phyloP scores from a whole-genome alignment of 2,113 vertebrate genomes.

The Megaptera novaeangliae region DNA sequence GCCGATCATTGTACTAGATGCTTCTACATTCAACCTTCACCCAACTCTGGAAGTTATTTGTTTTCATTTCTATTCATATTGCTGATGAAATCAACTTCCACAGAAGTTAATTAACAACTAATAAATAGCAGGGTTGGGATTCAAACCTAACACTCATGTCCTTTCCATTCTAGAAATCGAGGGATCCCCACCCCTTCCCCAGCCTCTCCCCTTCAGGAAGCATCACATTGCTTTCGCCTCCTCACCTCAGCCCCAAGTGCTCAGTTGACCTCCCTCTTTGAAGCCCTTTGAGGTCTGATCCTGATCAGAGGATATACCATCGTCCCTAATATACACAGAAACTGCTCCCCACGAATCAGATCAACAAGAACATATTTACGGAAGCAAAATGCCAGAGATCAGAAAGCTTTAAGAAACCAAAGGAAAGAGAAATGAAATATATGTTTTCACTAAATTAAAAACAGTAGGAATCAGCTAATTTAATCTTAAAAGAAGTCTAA shows the following conservation, averaged over 20 bases:
- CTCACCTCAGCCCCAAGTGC: too few species aligned
- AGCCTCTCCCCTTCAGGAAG: neutral
- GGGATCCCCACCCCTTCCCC: neutral
- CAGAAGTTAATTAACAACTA: neutral
- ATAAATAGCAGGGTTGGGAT: neutral
- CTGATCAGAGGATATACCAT: neutral
- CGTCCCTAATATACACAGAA: neutral
- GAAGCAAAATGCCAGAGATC: neutral
- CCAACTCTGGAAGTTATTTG: neutral
- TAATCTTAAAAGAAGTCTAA: neutral
- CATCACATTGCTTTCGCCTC: neutral
- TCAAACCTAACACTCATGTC: neutral
- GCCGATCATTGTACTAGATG: neutral
- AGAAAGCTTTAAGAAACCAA: slow-evolving; percentile 2
- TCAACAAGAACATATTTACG: neutral
- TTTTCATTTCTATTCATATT: neutral
- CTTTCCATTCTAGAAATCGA: neutral
- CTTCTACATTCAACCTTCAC: neutral
- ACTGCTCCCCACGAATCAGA: neutral
- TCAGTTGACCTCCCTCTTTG: neutral
- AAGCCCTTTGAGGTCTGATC: neutral
- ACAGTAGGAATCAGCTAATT: neutral
- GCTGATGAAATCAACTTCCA: neutral
- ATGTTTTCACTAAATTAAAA: neutral
- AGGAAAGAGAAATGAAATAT: slow-evolving; percentile 2